A percentile compares a stretch with the other conserved stretches of the same genome.
Evolutionary conservation across 2,888 invertebrate genomes (phyloP).

Genomic region (Cephalotes varians): DNA sequence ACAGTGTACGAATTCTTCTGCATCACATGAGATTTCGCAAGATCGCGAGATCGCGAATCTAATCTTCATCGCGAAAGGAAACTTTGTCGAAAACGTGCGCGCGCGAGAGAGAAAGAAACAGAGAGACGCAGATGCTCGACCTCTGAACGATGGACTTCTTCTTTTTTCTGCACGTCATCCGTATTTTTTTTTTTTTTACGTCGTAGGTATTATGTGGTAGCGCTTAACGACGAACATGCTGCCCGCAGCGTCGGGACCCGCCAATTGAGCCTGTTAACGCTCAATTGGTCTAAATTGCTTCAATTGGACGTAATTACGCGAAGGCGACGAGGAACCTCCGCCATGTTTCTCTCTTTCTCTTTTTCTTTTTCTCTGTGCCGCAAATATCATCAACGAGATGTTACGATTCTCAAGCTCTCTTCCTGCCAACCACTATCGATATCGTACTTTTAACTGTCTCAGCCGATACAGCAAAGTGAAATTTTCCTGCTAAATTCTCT

Average conservation of each 20-base stretch:
- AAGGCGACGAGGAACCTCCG: conserved; percentile 84
- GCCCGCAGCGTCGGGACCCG: conserved; percentile 70
- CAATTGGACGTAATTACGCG: conserved; percentile 85
- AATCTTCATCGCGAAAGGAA: background rate
- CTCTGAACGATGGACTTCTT: conserved; percentile 21
- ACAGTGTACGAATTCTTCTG: background rate
- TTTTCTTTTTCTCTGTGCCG: conserved; percentile 43
- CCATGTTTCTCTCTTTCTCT: conserved; percentile 69
- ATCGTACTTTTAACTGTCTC: conserved; percentile 15
- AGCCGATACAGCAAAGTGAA: background rate
- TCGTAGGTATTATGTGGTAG: conserved; percentile 71
- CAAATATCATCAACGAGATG: conserved; percentile 51
- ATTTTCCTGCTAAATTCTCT: background rate
- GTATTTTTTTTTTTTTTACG: conserved; percentile 66
- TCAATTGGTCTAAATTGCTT: conserved; percentile 85
- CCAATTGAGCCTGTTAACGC: conserved; percentile 85
- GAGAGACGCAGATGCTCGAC: conserved; percentile 8
- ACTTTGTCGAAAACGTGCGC: background rate
- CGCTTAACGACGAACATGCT: conserved; percentile 60
- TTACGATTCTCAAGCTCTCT: conserved; percentile 75
- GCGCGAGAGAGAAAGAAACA: background rate
- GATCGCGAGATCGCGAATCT: background rate
- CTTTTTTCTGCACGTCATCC: conserved; percentile 49
- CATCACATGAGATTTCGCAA: background rate
- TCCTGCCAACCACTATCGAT: conserved; percentile 60